These are phyloP conservation scores for Echeneis naucrates DNA, from an alignment of 2,797 vertebrate species.

Conservation along the genomic window DNA sequence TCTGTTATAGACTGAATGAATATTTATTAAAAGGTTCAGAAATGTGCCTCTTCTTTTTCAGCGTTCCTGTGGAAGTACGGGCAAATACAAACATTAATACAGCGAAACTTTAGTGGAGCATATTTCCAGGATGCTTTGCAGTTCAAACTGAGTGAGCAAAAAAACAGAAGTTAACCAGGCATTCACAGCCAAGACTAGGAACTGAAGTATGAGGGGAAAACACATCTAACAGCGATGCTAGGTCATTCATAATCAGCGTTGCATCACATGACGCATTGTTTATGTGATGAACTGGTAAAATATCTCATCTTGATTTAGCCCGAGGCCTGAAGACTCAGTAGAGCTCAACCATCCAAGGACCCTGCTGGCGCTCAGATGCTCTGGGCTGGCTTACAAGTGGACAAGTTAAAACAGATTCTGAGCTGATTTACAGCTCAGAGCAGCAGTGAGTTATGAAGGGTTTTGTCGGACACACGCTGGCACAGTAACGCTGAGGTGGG, in stretches of 20 bases:
- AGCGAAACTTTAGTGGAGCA: conserved; percentile 23
- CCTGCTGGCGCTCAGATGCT: conserved; percentile 1
- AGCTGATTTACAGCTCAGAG: background rate
- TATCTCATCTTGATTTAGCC: conserved; percentile 14
- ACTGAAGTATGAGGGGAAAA: conserved; percentile 6
- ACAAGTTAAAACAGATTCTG: background rate
- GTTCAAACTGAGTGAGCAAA: conserved; percentile 25
- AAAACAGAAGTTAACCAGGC: conserved; percentile 10
- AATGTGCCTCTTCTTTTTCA: conserved; percentile 5
- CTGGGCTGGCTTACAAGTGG: background rate
- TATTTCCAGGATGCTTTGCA: conserved; percentile 23
- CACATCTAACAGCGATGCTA: background rate
- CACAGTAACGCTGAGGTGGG: conserved; percentile 11
- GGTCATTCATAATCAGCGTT: background rate
- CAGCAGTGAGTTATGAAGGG: background rate
- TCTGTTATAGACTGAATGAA: conserved; percentile 39
- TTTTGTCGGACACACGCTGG: conserved; percentile 18
- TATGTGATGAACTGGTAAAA: conserved; percentile 4
- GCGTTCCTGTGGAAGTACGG: conserved; percentile 6
- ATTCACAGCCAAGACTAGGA: conserved; percentile 5
- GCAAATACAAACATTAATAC: conserved; percentile 26
- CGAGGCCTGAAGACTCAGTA: conserved; percentile 5
- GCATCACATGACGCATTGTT: background rate
- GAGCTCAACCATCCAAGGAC: background rate
- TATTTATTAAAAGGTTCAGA: conserved; percentile 45